Evolutionary conservation across 2,113 vertebrate genomes (phyloP), one percentile per base, ranked within the genome.

Genomic region (Corapipo altera): DNA sequence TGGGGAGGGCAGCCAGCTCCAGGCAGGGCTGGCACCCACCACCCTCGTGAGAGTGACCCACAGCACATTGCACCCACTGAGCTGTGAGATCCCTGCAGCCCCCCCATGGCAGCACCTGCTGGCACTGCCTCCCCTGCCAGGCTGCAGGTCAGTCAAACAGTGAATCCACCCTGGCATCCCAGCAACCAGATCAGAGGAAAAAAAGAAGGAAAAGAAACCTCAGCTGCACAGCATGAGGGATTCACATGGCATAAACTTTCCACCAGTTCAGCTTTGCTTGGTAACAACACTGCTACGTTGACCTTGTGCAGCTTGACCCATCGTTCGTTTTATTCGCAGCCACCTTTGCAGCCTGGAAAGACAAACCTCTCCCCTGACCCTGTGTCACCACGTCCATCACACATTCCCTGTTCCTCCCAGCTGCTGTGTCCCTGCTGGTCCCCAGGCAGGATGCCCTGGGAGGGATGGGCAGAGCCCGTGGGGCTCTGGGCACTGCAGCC

Each of bases 11-110:
- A 84, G 74, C 23, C 52, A 12, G 33, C 65, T 77, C 39, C 5
- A 1, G 51, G 77, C 48, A 72, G 59, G 44, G 59, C 49, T 88
- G 77, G 10, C 61, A 37, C 70, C 24, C 65, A 6, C 6, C 32
- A n/a, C 57, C 35, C 24, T 85, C 0, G 0, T 44, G 66, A n/a
- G 9, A 75, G 20, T 0, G 2, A 90, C 41, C 51, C 83, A 24
- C 48, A 59, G 62, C 83, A 11, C 1, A 10, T 88, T 43, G 79
- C 32, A 46, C 22, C 23, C 3, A 0, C 70, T 30, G 51, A 67
- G 71, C 57, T 80, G 58, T 39, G 77, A 59, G 90, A 85, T 28
- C 24, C 66, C 35, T 39, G 13, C 32, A 73, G 71, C 44, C 67
- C 30, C 0, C 0, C 21, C 49, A 8, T 2, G 2, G 21, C 64